phyloP scores from a whole-genome alignment of 1,140 invertebrate genomes.

The Brachionus asplanchnoidis region DNA sequence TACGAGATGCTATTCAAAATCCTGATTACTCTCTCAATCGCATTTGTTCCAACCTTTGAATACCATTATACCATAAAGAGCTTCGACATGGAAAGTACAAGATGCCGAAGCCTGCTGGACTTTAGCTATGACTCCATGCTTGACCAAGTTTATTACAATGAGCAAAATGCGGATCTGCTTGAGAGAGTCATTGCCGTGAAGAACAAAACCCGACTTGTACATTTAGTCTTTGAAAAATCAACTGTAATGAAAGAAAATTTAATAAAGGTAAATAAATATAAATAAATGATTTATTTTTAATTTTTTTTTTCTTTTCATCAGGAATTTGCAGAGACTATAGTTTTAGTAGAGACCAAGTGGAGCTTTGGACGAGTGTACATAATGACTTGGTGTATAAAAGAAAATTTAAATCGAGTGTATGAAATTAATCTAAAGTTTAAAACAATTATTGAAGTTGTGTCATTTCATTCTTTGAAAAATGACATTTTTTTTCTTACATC shows the following conservation, averaged over 20 bases:
- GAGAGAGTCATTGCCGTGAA: background rate
- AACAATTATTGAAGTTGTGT: conserved; percentile 15
- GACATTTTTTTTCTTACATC: background rate
- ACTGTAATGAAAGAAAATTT: background rate
- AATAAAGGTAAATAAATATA: background rate
- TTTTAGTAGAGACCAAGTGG: conserved; percentile 32
- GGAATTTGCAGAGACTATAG: background rate
- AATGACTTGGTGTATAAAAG: background rate
- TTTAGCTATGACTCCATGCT: background rate
- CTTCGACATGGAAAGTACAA: background rate
- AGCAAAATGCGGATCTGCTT: background rate
- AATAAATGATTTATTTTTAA: background rate
- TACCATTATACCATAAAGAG: background rate
- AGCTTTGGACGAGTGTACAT: background rate
- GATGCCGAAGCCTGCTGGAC: background rate
- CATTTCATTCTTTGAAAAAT: background rate
- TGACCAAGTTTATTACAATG: background rate
- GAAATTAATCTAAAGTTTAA: conserved; percentile 5
- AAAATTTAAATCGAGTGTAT: background rate
- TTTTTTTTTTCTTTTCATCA: background rate
- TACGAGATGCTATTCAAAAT: conserved; percentile 6
- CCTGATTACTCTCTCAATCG: background rate
- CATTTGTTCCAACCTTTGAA: background rate
- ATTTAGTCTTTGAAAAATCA: background rate
- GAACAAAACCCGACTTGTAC: background rate